Percentiles rank a stretch among this genome's conserved stretches.
Conservation (phyloP, 2,797 vertebrate genomes). For the Tangara arthus region DNA sequence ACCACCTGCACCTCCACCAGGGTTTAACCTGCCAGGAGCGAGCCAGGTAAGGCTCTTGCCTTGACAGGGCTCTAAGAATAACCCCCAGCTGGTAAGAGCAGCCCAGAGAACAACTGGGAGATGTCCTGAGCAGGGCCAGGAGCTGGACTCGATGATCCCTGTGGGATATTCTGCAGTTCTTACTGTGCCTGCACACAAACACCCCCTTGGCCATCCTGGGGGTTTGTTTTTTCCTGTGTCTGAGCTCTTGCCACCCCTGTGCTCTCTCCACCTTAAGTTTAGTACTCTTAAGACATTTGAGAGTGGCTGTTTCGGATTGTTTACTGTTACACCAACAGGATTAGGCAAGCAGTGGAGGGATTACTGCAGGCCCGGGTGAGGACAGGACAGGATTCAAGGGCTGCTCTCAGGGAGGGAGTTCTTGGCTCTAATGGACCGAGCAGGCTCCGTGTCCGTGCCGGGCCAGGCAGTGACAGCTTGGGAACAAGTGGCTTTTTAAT, state of each 20-base stretch:
- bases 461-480: neutral
- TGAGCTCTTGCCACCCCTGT: neutral
- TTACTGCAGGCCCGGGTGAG: neutral
- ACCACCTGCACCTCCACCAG: neutral
- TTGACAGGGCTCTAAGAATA: neutral
- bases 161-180: neutral
- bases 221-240: neutral
- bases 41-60: neutral
- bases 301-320: neutral
- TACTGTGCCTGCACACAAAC: neutral
- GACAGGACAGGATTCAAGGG: neutral
- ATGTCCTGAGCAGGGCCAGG: neutral
- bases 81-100: neutral
- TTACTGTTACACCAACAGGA: neutral
- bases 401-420: neutral
- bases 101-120: neutral
- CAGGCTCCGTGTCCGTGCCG: neutral
- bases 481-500: neutral
- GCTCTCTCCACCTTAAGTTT: neutral
- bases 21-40: neutral
- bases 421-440: accelerated
- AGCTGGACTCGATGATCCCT: neutral
- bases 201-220: accelerated
- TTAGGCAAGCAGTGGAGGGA: neutral
- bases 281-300: neutral